phyloP scores from a whole-genome alignment of 1,140 invertebrate species.

The Tetranychus urticae region DNA sequence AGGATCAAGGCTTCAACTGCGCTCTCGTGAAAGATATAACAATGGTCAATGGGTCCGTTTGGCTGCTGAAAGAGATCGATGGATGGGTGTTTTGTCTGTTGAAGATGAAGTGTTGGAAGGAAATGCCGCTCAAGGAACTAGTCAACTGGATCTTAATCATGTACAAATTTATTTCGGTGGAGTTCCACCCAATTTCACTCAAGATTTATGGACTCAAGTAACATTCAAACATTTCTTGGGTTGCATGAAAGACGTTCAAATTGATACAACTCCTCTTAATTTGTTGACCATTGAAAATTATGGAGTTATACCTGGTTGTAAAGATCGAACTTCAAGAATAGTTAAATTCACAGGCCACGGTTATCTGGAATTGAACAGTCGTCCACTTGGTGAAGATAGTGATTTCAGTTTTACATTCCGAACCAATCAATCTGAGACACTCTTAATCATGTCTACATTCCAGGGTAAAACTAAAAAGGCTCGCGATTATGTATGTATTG shows the following conservation, averaged over 20 bases:
- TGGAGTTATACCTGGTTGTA: constrained; percentile 49
- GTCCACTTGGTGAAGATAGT: constrained; percentile 33
- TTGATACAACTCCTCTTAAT: constrained; percentile 40
- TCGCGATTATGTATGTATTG: constrained; percentile 10
- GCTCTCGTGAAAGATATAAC: constrained; percentile 35
- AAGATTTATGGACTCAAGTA: constrained; percentile 15
- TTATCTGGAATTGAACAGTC: constrained; percentile 43
- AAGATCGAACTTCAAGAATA: constrained; percentile 31
- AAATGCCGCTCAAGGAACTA: constrained; percentile 28
- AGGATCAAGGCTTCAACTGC: background rate
- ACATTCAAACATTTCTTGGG: constrained; percentile 39
- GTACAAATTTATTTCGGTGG: constrained; percentile 43
- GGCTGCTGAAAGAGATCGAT: constrained; percentile 27
- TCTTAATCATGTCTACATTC: constrained; percentile 42
- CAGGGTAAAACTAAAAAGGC: constrained; percentile 11
- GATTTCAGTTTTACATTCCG: constrained; percentile 49
- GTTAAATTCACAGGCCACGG: constrained; percentile 53
- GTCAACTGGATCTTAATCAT: constrained; percentile 30
- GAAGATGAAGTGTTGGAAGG: constrained; percentile 35
- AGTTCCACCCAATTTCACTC: constrained; percentile 38
- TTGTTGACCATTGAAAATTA: constrained; percentile 36
- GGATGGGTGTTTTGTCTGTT: constrained; percentile 29
- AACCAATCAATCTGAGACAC: constrained; percentile 37
- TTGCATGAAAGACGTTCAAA: constrained; percentile 49
- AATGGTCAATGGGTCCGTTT: constrained; percentile 52